These are phyloP conservation scores for Bungarus multicinctus DNA, from an alignment of 2,113 vertebrate genomes.

Conservation along the genomic window DNA sequence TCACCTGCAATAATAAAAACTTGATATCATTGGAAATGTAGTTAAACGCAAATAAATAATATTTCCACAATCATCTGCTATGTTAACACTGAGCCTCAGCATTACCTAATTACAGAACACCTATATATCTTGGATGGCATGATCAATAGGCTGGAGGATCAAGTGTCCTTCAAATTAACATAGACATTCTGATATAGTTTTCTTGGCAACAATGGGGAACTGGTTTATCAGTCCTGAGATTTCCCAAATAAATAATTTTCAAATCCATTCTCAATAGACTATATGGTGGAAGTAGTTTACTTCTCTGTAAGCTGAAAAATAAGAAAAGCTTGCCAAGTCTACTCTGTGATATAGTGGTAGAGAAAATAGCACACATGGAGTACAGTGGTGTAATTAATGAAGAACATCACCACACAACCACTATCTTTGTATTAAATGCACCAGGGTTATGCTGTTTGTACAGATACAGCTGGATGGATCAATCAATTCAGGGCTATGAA, in stretches of 20 bases:
- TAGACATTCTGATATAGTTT: background rate
- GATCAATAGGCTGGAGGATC: background rate
- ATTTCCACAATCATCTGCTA: background rate
- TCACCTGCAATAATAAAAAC: slow-evolving; percentile 76
- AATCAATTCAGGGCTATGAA: background rate
- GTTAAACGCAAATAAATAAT: background rate
- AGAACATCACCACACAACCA: background rate
- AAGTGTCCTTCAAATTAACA: background rate
- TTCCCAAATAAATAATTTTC: background rate
- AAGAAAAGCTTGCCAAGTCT: background rate
- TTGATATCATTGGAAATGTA: background rate
- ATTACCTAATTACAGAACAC: background rate
- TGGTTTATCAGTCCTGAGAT: background rate
- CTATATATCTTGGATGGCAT: background rate
- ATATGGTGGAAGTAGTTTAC: background rate
- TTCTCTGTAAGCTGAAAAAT: background rate
- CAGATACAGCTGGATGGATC: background rate
- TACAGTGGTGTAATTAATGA: background rate
- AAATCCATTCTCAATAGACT: background rate
- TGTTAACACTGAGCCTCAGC: background rate
- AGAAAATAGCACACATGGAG: background rate
- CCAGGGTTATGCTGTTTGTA: background rate
- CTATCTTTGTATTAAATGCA: background rate
- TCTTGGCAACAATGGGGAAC: background rate
- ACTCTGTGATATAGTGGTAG: background rate